phyloP scores from a whole-genome alignment of 2,888 invertebrate species.

The Drosophila pullipes region DNA sequence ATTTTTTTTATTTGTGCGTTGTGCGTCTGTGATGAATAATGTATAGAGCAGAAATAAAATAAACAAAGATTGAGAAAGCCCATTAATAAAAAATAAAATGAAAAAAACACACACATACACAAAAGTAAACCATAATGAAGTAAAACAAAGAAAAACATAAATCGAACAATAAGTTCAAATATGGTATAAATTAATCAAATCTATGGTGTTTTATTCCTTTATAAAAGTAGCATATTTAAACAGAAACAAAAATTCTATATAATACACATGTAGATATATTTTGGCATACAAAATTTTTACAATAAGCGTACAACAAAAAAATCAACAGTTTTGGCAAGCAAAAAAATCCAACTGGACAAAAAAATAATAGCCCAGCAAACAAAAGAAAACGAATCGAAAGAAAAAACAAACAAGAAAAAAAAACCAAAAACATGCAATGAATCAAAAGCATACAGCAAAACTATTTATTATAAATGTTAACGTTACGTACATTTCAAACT shows the following conservation, averaged over 20 bases:
- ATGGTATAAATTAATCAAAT: conserved; percentile 64
- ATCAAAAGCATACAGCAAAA: conserved; percentile 62
- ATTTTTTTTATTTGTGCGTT: conserved; percentile 71
- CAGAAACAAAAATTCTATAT: conserved; percentile 64
- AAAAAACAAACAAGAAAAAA: conserved; percentile 29
- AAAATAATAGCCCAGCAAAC: conserved; percentile 47
- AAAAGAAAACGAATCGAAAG: conserved; percentile 12
- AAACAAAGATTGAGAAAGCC: conserved; percentile 45
- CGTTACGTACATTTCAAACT: conserved; percentile 70
- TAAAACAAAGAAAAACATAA: conserved; percentile 46
- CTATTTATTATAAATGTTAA: conserved; percentile 80
- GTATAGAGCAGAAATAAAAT: conserved; percentile 47
- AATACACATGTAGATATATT: conserved; percentile 71
- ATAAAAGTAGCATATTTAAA: conserved; percentile 54
- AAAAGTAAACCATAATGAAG: conserved; percentile 29
- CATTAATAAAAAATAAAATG: conserved; percentile 20
- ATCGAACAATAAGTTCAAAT: conserved; percentile 66
- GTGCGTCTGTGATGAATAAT: conserved; percentile 79
- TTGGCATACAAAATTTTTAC: conserved; percentile 81
- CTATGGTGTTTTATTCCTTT: conserved; percentile 81
- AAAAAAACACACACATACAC: conserved; percentile 11
- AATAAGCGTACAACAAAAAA: conserved; percentile 41
- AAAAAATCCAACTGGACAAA: conserved; percentile 31
- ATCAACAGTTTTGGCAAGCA: conserved; percentile 45
- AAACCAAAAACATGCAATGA: conserved; percentile 66